Evolutionary conservation across 2,888 invertebrate species (phyloP), one percentile per base, ranked within the genome.

Genomic region (Thymelicus acteon): DNA sequence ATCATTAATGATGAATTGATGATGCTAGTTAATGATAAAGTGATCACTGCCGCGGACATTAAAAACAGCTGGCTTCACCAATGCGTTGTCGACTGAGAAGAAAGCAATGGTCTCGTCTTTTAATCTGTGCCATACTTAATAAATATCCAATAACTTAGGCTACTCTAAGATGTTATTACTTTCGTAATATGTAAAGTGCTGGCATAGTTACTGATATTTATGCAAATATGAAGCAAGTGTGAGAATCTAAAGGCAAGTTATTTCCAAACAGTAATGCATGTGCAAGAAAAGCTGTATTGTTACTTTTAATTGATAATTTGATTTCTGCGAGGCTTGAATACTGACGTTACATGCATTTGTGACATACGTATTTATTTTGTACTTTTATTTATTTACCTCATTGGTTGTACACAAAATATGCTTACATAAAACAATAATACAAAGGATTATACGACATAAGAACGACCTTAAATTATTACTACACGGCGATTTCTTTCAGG

Each of bases 181-280:
- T 44, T 65, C 47, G 65, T 47, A 65, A 61, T 65, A 65, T 54
- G 71, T 65, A 60, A 65, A 64, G 52, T 6, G 58, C 47, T 65
- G 65, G 60, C 64, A 65, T 2, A 31, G 52, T 65, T 54, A 65
- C 60, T 65, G 71, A 44, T 54, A 37, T 61, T 71, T 60, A 71
- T 65, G 60, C 65, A 60, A 65, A 71, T 57, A 15, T 60, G 24
- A 65, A 52, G 49, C 65, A 64, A 65, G 60, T 71, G 60, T 67
- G 67, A 48, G 70, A 60, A 70, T 65, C 52, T 64, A 31, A 52
- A 52, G 40, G 60, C 60, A 60, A 44, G 52, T 19, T 71, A 24
- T 65, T 71, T 71, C 71, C 39, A 65, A 71, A 71, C 47, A n/a
- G 48, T 58, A 71, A 64, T 12, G 44, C 37, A 70, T 24, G 48